Percentiles rank a stretch among this genome's conserved stretches.
These are phyloP conservation scores for Cavia porcellus DNA, from an alignment of 2,113 vertebrate species.

Conservation along the genomic window DNA sequence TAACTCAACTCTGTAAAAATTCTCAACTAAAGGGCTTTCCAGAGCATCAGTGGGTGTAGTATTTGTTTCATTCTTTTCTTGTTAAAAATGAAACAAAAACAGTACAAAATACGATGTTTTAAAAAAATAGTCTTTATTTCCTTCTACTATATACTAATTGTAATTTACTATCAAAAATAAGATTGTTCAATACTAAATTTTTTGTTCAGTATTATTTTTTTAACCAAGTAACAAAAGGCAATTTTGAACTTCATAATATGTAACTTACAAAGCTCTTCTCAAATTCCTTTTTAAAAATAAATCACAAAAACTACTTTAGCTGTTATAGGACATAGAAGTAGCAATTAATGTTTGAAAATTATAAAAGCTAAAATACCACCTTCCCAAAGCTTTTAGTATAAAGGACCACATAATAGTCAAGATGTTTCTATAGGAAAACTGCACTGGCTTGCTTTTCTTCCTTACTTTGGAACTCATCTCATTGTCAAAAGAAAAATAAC, in stretches of 20 bases:
- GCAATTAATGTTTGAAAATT: conserved; percentile 53
- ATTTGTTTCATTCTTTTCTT: background rate
- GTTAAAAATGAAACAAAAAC: background rate
- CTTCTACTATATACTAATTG: background rate
- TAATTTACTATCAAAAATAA: background rate
- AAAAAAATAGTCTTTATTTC: background rate
- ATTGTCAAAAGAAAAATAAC: background rate
- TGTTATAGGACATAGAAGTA: background rate
- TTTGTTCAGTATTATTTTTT: background rate
- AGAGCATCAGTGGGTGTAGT: background rate
- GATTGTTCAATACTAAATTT: background rate
- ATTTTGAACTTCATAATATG: background rate
- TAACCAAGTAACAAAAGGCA: background rate
- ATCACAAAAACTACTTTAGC: conserved; percentile 4
- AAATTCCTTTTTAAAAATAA: conserved; percentile 67
- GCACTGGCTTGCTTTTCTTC: background rate
- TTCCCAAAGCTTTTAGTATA: conserved; percentile 39
- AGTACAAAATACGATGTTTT: background rate
- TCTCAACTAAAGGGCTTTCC: background rate
- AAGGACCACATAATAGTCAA: background rate
- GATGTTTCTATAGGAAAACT: background rate
- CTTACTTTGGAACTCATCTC: background rate
- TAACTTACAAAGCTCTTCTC: conserved; percentile 1
- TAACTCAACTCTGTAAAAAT: conserved; percentile 56
- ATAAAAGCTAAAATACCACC: conserved; percentile 49